phyloP scores from a whole-genome alignment of 2,797 vertebrate genomes.

The Sebastes glaucus region DNA sequence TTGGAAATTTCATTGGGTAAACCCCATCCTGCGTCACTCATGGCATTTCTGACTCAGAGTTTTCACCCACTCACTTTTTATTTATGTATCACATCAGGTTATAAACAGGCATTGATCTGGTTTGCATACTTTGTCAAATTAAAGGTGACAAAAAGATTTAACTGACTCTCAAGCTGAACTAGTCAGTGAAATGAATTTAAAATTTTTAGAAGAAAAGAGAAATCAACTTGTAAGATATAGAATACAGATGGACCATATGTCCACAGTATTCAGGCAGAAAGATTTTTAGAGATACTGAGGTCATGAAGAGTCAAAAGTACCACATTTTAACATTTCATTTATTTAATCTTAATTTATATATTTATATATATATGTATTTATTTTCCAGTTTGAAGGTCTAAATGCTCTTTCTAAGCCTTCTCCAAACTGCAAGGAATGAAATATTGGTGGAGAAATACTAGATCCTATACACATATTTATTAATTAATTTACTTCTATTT shows the following conservation, averaged over 20 bases:
- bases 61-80: constrained; percentile 53
- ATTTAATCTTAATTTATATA: background rate
- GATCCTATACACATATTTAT: background rate
- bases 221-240: no score
- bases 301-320: background rate
- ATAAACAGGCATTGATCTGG: background rate
- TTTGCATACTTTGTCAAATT: background rate
- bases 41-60: constrained; percentile 53
- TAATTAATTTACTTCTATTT: background rate
- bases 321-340: background rate
- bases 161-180: background rate
- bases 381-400: background rate
- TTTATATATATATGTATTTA: background rate
- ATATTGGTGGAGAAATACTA: background rate
- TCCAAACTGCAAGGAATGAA: background rate
- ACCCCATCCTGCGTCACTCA: constrained; percentile 57
- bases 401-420: background rate
- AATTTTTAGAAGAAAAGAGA: no score
- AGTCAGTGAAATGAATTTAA: background rate
- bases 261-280: background rate
- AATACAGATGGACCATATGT: background rate
- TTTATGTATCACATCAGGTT: constrained; percentile 13
- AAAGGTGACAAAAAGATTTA: background rate
- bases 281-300: background rate
- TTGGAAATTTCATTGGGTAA: constrained; percentile 60